Evolutionary conservation across 1,140 invertebrate genomes (phyloP).

Genomic region (Pteromalus puparum): DNA sequence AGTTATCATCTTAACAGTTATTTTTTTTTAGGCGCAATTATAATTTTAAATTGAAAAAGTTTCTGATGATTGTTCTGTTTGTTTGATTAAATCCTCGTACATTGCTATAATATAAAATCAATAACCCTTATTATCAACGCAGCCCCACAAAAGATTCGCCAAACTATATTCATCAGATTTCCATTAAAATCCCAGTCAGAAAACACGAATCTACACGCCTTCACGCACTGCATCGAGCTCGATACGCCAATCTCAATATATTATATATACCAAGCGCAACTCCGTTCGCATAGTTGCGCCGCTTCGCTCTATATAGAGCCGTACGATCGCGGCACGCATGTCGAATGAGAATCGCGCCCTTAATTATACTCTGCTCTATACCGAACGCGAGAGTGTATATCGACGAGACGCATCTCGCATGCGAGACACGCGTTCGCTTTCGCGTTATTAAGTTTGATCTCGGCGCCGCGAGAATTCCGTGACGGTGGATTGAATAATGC

Average conservation of each 20-base stretch:
- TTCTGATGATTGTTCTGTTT: too few species aligned
- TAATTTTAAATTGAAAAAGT: not conserved
- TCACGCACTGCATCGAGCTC: not conserved
- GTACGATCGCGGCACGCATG: conserved; percentile 59
- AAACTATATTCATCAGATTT: too few species aligned
- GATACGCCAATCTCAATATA: not conserved
- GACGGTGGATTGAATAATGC: conserved; percentile 69
- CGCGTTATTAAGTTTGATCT: conserved; percentile 72
- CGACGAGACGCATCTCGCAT: conserved; percentile 61
- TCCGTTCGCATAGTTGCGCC: conserved; percentile 19
- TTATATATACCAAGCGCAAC: not conserved
- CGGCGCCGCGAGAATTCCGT: conserved; percentile 62
- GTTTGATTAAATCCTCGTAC: too few species aligned
- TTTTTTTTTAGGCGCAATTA: too few species aligned
- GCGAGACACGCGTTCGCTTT: conserved; percentile 59
- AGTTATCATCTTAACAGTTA: too few species aligned
- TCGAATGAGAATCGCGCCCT: conserved; percentile 57
- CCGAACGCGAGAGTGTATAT: conserved; percentile 57
- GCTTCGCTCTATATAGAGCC: not conserved
- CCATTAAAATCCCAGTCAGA: too few species aligned
- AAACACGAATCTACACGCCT: too few species aligned
- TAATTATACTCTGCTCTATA: conserved; percentile 66
- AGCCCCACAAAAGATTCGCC: too few species aligned
- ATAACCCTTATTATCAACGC: too few species aligned
- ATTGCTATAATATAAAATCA: too few species aligned